Base-by-base conservation (phyloP, 1,140 invertebrate species). In the Cherax quadricarinatus region DNA sequence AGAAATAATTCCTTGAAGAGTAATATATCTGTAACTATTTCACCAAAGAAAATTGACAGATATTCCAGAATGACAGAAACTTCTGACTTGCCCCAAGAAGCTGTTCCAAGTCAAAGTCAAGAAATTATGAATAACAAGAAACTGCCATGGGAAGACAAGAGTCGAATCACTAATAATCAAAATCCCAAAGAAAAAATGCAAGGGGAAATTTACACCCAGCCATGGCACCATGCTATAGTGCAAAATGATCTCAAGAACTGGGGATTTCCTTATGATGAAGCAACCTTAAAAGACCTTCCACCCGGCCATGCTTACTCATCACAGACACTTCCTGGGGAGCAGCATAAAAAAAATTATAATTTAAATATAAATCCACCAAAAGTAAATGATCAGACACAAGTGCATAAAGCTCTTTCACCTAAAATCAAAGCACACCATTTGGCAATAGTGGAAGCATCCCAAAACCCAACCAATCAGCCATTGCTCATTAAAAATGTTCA, bases 211-310 rank as follows among this genome's bases (percentile, higher is more conserved):
- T 85, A 85, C 62, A 91, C 49, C 18, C 89, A 86, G 14, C 84
- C 89, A 24, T 87, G 89, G 89, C 84, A 87, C 4, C 89, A 91
- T 73, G 89, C 89, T 41, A 41, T 85, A 14, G 89, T 91, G 16
- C 84, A 91, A 81, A 78, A 87, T 51, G 89, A 91, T 41, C 89
- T 87, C 75, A 86, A 87, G 57, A 81, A 82, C 49, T 82, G 84
- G 84, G 85, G 85, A 16, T 86, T 60, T 21, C 78, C 89, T 12
- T 91, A 91, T 73, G 89, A 91, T n/a, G n/a, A 66, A 12, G 51
- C 49, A 4, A 84, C 89, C 24, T 78, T 86, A 21, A n/a, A 81
- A 24, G 24, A 86, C 24, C 75, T 85, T 70, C 81, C 81, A 10
- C 66, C 57, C n/a, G 70, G 49, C 48, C 84, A 84, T 49, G 2